Percentiles rank a stretch among this genome's conserved stretches.
These are phyloP conservation scores for Lasioglossum lativentre DNA, from an alignment of 2,888 invertebrate genomes.

Conservation along the genomic window DNA sequence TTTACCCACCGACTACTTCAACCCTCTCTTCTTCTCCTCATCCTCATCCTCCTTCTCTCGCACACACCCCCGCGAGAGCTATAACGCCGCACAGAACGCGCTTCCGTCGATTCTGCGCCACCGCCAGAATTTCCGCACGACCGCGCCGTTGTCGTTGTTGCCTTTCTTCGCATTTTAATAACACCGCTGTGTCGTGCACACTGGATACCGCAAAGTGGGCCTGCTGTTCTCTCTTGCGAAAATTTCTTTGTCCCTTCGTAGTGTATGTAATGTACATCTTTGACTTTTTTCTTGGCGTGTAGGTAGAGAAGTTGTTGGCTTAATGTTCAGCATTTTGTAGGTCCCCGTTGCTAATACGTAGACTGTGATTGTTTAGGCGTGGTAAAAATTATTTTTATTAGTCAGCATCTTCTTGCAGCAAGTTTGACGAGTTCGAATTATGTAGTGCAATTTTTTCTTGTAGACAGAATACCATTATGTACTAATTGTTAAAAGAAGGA, in stretches of 20 bases:
- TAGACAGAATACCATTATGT: neutral
- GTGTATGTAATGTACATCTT: neutral
- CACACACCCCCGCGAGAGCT: neutral
- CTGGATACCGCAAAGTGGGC: neutral
- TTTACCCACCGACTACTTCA: conserved; percentile 16
- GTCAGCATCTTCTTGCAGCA: too few species aligned
- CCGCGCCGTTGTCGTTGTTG: conserved; percentile 26
- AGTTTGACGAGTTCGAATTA: too few species aligned
- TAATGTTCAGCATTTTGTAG: neutral
- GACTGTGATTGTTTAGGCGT: too few species aligned
- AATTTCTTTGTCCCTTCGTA: neutral
- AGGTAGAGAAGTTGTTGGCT: neutral
- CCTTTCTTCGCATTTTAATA: conserved; percentile 50
- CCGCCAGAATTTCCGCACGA: conserved; percentile 49
- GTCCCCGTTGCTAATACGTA: too few species aligned
- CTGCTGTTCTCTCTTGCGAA: neutral
- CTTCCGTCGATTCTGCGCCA: conserved; percentile 45
- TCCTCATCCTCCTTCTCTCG: neutral
- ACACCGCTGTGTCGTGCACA: conserved; percentile 34
- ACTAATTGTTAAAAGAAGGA: neutral
- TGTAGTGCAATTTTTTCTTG: neutral
- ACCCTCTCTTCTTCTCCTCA: neutral
- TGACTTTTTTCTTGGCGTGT: neutral
- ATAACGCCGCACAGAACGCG: conserved; percentile 1
- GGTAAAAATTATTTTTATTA: too few species aligned